Percentiles rank a stretch among this genome's conserved stretches.
Conservation (phyloP, 2,888 invertebrate species). For the Meteorus cinctellus region DNA sequence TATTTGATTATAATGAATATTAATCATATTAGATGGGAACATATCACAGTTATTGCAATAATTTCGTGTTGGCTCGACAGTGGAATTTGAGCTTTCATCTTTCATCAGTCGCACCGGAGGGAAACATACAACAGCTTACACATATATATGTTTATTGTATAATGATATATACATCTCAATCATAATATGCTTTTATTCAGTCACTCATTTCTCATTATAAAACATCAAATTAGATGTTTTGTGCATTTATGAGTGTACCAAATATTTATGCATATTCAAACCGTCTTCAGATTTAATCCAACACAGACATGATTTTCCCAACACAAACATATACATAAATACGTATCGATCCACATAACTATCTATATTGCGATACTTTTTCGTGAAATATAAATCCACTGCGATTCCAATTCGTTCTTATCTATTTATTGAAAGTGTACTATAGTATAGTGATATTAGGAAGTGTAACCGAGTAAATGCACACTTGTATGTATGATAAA, state of each 20-base stretch:
- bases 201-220: background rate
- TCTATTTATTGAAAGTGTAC: conserved; percentile 13
- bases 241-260: background rate
- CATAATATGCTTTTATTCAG: background rate
- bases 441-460: conserved; percentile 16
- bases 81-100: no score
- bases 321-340: no score
- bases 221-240: background rate
- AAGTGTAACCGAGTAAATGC: background rate
- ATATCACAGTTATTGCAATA: background rate
- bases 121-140: no score
- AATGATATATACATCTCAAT: background rate
- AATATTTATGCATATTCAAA: background rate
- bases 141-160: background rate
- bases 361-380: background rate
- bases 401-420: background rate
- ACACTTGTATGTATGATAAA: background rate
- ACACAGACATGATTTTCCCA: background rate
- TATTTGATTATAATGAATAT: background rate
- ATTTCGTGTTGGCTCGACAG: background rate
- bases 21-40: background rate
- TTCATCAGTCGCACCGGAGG: no score
- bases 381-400: background rate
- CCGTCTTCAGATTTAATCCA: background rate
- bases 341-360: background rate